These are phyloP conservation scores for Chloebia gouldiae DNA, from an alignment of 2,113 vertebrate species.

Conservation along the genomic window DNA sequence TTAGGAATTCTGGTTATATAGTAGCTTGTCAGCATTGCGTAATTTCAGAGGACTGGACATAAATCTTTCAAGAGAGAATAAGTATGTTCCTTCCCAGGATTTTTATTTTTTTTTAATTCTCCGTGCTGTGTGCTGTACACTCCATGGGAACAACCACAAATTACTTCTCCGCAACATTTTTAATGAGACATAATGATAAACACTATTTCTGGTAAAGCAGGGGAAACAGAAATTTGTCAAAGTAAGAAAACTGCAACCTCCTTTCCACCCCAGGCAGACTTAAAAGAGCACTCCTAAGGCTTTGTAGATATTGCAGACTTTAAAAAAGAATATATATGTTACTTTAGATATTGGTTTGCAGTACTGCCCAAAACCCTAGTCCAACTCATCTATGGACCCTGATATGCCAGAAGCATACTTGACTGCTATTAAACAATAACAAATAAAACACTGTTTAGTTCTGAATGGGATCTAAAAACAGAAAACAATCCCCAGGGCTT, in stretches of 20 bases:
- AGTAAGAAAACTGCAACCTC: background rate
- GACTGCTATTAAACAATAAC: background rate
- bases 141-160: background rate
- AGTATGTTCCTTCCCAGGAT: background rate
- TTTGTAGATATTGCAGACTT: background rate
- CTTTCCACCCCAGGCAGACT: background rate
- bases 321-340: background rate
- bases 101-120: background rate
- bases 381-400: background rate
- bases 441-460: background rate
- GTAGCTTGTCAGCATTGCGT: background rate
- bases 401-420: background rate
- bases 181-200: background rate
- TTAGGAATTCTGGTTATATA: background rate
- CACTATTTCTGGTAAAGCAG: background rate
- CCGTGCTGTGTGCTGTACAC: background rate
- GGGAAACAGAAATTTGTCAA: background rate
- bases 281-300: background rate
- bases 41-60: background rate
- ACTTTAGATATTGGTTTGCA: background rate
- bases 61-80: background rate
- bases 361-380: background rate
- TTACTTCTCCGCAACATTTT: background rate
- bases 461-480: background rate
- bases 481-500: background rate